Evolutionary conservation across 2,888 invertebrate genomes (phyloP).

Genomic region (Clusia tigrina): DNA sequence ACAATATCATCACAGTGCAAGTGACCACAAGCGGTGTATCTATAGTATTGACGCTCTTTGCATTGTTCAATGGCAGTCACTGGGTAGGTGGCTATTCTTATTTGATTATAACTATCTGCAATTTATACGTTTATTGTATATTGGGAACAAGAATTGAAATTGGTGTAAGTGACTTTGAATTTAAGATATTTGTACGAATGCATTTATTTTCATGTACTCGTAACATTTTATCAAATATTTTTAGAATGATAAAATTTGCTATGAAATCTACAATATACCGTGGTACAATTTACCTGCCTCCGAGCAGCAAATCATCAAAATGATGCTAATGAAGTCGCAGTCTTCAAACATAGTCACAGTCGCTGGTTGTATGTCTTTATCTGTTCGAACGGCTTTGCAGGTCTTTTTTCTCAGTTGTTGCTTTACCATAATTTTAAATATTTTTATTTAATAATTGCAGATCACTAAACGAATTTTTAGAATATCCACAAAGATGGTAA

Average conservation of each 20-base stretch:
- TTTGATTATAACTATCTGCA: slow-evolving; percentile 30
- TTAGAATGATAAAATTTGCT: slow-evolving; percentile 38
- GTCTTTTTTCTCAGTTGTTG: slow-evolving; percentile 27
- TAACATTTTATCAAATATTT: slow-evolving; percentile 1
- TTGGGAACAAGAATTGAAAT: slow-evolving; percentile 44
- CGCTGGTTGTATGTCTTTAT: slow-evolving; percentile 36
- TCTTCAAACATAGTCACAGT: slow-evolving; percentile 28
- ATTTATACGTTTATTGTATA: slow-evolving; percentile 46
- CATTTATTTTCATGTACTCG: neutral
- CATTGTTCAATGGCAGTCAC: slow-evolving; percentile 35
- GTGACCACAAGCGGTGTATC: slow-evolving; percentile 37
- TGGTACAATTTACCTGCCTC: slow-evolving; percentile 35
- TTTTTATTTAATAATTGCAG: slow-evolving; percentile 36
- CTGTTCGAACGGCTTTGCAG: slow-evolving; percentile 40
- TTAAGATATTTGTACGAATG: too few species aligned
- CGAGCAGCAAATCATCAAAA: slow-evolving; percentile 35
- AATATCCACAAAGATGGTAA: slow-evolving; percentile 44
- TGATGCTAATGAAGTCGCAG: slow-evolving; percentile 41
- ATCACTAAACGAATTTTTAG: slow-evolving; percentile 53
- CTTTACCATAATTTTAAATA: slow-evolving; percentile 40
- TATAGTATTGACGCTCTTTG: slow-evolving; percentile 42
- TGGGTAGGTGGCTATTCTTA: slow-evolving; percentile 46
- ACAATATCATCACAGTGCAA: slow-evolving; percentile 37
- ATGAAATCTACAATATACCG: slow-evolving; percentile 41
- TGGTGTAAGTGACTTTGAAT: slow-evolving; percentile 35